A percentile compares a stretch with the other conserved stretches of the same genome.
Conservation (phyloP, 2,797 vertebrate genomes). For the Hoplostethus mediterraneus region DNA sequence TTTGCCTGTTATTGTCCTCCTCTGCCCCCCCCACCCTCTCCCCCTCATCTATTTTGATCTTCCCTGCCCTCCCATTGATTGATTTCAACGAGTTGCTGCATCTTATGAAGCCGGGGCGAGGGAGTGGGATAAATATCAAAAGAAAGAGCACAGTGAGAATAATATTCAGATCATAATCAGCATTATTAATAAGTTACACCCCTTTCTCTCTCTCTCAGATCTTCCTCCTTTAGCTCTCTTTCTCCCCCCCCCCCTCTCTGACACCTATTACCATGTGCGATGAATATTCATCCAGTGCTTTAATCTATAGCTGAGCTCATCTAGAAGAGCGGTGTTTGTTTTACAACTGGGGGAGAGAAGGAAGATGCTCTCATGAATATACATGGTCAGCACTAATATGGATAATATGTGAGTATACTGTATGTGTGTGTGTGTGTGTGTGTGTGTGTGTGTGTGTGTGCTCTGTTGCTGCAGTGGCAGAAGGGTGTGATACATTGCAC, state of each 20-base stretch:
- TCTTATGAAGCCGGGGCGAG: slow-evolving; percentile 40
- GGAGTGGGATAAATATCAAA: slow-evolving; percentile 53
- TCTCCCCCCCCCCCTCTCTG: slow-evolving; percentile 1
- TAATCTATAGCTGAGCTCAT: slow-evolving; percentile 74
- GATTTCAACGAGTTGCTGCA: slow-evolving; percentile 23
- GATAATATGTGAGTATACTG: too few relatives aligned
- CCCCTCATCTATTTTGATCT: slow-evolving; percentile 31
- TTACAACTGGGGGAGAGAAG: slow-evolving; percentile 50
- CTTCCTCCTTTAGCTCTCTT: slow-evolving; percentile 13
- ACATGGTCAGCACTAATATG: slow-evolving; percentile 34
- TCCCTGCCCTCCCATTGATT: slow-evolving; percentile 26
- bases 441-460: not conserved
- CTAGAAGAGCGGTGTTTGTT: slow-evolving; percentile 57
- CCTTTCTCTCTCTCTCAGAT: slow-evolving; percentile 28
- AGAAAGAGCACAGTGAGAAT: slow-evolving; percentile 50
- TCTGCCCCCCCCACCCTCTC: slow-evolving; percentile 3
- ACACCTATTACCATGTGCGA: slow-evolving; percentile 48
- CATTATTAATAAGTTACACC: slow-evolving; percentile 55
- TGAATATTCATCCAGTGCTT: slow-evolving; percentile 72
- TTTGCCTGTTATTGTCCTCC: slow-evolving; percentile 24
- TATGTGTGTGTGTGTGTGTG: slow-evolving; percentile 5
- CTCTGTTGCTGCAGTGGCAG: not conserved
- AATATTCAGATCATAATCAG: slow-evolving; percentile 57
- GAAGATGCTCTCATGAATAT: slow-evolving; percentile 53
- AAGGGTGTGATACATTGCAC: not conserved